Conservation (phyloP, 2,797 vertebrate genomes). For the Liparis tanakae region DNA sequence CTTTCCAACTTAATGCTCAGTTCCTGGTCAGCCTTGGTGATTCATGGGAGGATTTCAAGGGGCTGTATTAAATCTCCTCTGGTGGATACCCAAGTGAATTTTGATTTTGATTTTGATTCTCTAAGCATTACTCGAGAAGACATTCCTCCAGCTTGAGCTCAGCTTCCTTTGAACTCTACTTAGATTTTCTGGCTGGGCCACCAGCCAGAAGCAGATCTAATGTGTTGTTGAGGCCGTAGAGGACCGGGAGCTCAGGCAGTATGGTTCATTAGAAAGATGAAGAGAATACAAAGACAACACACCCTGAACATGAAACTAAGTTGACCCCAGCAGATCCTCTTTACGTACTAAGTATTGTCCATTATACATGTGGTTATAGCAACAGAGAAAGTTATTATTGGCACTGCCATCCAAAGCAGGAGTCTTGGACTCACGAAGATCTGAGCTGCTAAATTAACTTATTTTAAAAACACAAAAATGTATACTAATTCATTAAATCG, state of each 20-base stretch:
- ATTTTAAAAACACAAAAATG: not conserved
- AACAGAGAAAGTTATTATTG: not conserved
- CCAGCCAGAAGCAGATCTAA: slow-evolving; percentile 52
- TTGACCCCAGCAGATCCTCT: not conserved
- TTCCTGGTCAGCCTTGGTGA: slow-evolving; percentile 43
- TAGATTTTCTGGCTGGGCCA: slow-evolving; percentile 46
- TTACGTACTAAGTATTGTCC: not conserved
- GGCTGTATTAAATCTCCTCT: slow-evolving; percentile 51
- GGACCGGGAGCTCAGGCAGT: slow-evolving; percentile 58
- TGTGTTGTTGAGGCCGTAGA: slow-evolving; percentile 36
- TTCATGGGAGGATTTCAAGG: slow-evolving; percentile 53
- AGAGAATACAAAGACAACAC: slow-evolving; percentile 19
- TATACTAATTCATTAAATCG: not conserved
- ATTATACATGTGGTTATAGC: not conserved
- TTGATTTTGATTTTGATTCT: slow-evolving; percentile 63
- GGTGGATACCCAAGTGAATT: slow-evolving; percentile 69
- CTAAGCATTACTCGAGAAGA: slow-evolving; percentile 35
- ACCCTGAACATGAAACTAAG: not conserved
- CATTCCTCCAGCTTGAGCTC: slow-evolving; percentile 42
- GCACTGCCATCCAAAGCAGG: not conserved
- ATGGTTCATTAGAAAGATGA: slow-evolving; percentile 68
- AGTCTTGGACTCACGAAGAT: not conserved
- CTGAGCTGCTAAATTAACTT: not conserved
- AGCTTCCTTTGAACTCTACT: slow-evolving; percentile 72
- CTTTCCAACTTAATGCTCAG: slow-evolving; percentile 6